phyloP scores from a whole-genome alignment of 2,888 invertebrate species.

The Hyposoter dolosus region DNA sequence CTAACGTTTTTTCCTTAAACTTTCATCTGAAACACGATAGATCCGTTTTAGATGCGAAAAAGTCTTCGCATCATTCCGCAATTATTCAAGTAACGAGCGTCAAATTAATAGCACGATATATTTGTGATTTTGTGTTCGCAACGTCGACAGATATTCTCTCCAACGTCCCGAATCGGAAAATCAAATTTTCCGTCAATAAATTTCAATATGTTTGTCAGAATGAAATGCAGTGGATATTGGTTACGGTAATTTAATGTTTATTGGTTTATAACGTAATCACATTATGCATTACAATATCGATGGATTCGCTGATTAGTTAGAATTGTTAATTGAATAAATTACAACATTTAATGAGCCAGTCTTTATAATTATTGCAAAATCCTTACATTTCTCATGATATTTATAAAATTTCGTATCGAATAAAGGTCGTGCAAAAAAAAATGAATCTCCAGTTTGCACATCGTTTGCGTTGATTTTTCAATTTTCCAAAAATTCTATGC shows the following conservation, averaged over 20 bases:
- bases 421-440: not conserved
- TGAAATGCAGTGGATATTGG: not conserved
- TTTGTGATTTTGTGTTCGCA: not conserved
- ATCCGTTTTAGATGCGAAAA: slow-evolving; percentile 58
- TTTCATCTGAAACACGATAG: slow-evolving; percentile 61
- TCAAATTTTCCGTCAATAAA: not conserved
- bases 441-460: not conserved
- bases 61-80: not conserved
- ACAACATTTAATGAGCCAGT: not conserved
- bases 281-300: not conserved
- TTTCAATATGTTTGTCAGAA: not conserved
- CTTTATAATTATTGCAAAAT: not conserved
- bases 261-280: not conserved
- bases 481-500: not conserved
- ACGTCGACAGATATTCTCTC: not conserved
- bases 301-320: not conserved
- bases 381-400: not conserved
- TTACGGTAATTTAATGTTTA: not conserved
- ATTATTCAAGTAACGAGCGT: not conserved
- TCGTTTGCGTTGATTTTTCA: not conserved
- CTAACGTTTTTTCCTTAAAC: slow-evolving; percentile 55
- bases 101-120: not conserved
- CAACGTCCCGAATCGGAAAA: not conserved
- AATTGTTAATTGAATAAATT: not conserved
- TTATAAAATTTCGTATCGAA: not conserved